These are phyloP conservation scores for Parnassius orleans DNA, from an alignment of 2,888 invertebrate species.

Conservation along the genomic window DNA sequence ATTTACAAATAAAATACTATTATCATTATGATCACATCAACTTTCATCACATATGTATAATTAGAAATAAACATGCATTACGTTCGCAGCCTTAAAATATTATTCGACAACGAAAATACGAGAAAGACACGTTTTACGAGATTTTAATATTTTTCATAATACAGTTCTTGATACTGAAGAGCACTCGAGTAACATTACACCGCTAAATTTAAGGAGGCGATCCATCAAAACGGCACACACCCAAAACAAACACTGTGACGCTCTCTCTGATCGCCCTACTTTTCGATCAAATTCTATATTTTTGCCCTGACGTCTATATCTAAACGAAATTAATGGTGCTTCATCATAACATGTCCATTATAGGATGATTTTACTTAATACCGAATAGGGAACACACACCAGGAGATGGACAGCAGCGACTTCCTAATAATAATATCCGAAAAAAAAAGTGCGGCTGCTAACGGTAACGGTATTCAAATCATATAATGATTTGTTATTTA, in stretches of 20 bases:
- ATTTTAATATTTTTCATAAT: slow-evolving; percentile 3
- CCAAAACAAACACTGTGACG: slow-evolving; percentile 9
- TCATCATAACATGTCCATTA: not conserved
- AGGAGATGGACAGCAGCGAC: too few relatives aligned
- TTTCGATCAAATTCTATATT: not conserved
- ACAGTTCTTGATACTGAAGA: not conserved
- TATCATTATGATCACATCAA: too few relatives aligned
- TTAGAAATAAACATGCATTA: too few relatives aligned
- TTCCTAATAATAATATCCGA: too few relatives aligned
- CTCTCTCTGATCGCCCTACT: slow-evolving; percentile 2
- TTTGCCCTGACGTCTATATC: not conserved
- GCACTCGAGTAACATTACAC: slow-evolving; percentile 7
- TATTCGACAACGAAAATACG: not conserved
- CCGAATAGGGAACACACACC: too few relatives aligned
- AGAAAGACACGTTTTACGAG: not conserved
- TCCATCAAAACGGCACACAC: slow-evolving; percentile 1
- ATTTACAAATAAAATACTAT: too few relatives aligned
- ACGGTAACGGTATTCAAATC: too few relatives aligned
- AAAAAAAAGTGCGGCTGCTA: too few relatives aligned
- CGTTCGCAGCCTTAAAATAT: too few relatives aligned
- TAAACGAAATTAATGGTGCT: not conserved
- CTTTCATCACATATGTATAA: too few relatives aligned
- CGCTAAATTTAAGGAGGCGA: not conserved
- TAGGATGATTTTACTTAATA: too few relatives aligned
- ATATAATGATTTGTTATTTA: too few relatives aligned